A percentile compares a stretch with the other conserved stretches of the same genome.
phyloP scores from a whole-genome alignment of 1,140 invertebrate species.

The Drosophila melanogaster region DNA sequence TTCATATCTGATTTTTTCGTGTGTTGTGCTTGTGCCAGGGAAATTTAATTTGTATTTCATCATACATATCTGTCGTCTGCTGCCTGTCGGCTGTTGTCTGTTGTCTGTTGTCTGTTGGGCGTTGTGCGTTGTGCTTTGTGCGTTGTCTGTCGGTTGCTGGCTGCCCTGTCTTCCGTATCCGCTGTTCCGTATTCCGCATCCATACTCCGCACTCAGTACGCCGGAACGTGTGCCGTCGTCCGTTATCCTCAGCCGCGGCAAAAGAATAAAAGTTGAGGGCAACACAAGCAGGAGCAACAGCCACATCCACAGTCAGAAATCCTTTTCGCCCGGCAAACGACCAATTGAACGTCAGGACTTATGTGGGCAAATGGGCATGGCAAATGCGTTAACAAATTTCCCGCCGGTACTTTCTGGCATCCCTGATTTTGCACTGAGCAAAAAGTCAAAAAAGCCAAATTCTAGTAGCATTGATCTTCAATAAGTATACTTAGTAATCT shows the following conservation, averaged over 20 bases:
- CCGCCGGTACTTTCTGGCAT: neutral
- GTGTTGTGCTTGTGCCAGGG: constrained; percentile 48
- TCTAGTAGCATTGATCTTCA: neutral
- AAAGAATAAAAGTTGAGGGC: constrained; percentile 56
- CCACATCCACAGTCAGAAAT: constrained; percentile 6
- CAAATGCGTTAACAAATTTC: constrained; percentile 46
- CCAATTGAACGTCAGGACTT: constrained; percentile 54
- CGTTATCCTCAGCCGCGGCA: constrained; percentile 17
- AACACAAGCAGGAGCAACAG: neutral
- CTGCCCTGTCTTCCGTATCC: constrained; percentile 2
- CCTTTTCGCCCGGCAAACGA: constrained; percentile 58
- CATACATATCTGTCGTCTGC: constrained; percentile 66
- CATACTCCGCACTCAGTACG: neutral
- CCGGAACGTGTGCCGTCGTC: neutral
- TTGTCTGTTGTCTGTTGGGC: constrained; percentile 3
- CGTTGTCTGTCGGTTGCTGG: neutral
- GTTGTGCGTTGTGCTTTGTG: neutral
- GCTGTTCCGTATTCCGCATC: constrained; percentile 3
- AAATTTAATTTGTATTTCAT: constrained; percentile 83
- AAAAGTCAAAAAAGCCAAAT: no score
- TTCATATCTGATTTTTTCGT: constrained; percentile 78
- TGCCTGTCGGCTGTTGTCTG: constrained; percentile 19
- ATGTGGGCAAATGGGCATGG: constrained; percentile 40
- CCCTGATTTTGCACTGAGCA: neutral
- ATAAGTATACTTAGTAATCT: no score